Evolutionary conservation across 2,888 invertebrate species (phyloP), one percentile per base, ranked within the genome.

Genomic region (Agrotis clavis): DNA sequence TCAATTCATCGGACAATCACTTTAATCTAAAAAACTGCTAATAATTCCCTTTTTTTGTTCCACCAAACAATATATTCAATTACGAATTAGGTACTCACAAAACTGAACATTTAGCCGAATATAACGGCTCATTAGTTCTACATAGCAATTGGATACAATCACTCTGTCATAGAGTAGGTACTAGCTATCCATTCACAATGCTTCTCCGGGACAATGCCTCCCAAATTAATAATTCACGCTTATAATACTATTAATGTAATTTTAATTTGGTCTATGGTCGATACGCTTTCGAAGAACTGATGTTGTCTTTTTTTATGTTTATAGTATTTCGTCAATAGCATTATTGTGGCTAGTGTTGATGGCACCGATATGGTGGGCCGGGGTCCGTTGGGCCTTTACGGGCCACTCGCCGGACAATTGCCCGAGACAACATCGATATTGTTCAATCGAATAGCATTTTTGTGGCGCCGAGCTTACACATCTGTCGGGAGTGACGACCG

Each of bases 161-260:
- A 73, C 70, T 86, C 87, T 83, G 86, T 85, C 83, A 82, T 87
- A 79, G 19, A 79, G 19, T 18, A 18, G 4, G n/a, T 57, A 57
- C 53, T 16, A 82, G 14, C n/a, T 53, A 72, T 64, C 67, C 67
- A 81, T 81, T 81, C 83, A 90, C 89, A 87, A 87, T 83, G 75
- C 77, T 77, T 74, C 74, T 64, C 67, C 84, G 73, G 91, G 90
- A 95, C 95, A 95, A 95, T 94, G 90, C 89, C 87, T 77, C 82
- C 88, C 91, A 95, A 95, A 95, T 95, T 95, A 95, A 94, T 94
- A 95, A 94, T 93, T 93, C 93, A 94, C 93, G 94, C 93, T 89
- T 92, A 91, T 92, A 92, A 92, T 89, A 89, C 89, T 90, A 92
- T 91, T 92, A 92, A 90, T 89, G 91, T 93, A 91, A 92, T 94